These are phyloP conservation scores for Heliopora coerulea DNA, from an alignment of 92 coral and sea anemone genomes.

Conservation along the genomic window DNA sequence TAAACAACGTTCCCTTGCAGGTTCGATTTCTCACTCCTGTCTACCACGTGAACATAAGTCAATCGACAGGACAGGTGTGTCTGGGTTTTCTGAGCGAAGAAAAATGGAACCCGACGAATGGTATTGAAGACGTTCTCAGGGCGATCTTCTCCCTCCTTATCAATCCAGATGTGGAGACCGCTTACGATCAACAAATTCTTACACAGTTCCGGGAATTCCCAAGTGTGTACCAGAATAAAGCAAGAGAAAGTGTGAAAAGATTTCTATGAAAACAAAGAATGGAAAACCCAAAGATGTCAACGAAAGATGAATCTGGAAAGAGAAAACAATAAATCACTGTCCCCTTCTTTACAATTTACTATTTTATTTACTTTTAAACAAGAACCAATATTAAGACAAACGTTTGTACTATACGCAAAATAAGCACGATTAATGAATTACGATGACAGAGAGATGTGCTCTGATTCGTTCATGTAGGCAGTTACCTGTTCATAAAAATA, in stretches of 20 bases:
- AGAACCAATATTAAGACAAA: too few species aligned
- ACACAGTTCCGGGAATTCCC: conserved; percentile 36
- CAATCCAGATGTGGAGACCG: conserved; percentile 64
- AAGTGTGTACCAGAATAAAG: conserved; percentile 48
- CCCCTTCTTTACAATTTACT: too few species aligned
- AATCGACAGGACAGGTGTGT: conserved; percentile 76
- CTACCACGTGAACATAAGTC: conserved; percentile 71
- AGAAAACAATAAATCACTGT: too few species aligned
- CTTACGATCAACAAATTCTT: conserved; percentile 56
- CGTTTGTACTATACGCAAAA: too few species aligned
- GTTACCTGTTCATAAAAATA: too few species aligned
- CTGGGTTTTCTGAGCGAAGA: conserved; percentile 60
- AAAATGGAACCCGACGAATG: conserved; percentile 76
- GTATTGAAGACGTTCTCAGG: conserved; percentile 63
- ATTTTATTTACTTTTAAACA: too few species aligned
- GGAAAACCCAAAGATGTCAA: too few species aligned
- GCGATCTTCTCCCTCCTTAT: conserved; percentile 68
- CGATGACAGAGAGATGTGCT: too few species aligned
- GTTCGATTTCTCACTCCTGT: conserved; percentile 68
- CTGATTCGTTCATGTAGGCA: too few species aligned
- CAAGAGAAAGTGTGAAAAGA: conserved; percentile 57
- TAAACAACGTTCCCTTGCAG: conserved; percentile 22
- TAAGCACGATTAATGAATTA: too few species aligned
- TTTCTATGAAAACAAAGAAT: not conserved
- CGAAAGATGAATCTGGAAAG: too few species aligned